Evolutionary conservation across 2,113 vertebrate species (phyloP), one percentile per base, ranked within the genome.

Genomic region (Nestor notabilis): DNA sequence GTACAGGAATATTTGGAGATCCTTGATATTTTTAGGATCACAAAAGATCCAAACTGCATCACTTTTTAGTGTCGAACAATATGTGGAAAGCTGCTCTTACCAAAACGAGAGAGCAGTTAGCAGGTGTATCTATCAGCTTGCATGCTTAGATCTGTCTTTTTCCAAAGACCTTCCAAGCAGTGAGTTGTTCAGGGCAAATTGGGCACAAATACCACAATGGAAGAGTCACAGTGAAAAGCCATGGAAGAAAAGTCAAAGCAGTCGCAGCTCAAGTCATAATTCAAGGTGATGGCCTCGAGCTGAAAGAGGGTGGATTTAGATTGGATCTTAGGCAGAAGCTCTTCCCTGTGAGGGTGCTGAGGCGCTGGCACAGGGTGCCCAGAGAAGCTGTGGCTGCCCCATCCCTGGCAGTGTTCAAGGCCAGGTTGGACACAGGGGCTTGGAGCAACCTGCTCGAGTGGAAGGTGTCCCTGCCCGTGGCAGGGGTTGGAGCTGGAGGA

Each of bases 51-150:
- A 19, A 80, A 84, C 17, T 55, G 35, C 39, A 33, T 44, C 66
- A 13, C 29, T 55, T 35, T 28, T 5, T 10, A 28, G 19, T 8
- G 15, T 2, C 82, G 61, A 65, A 14, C 20, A 39, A 15, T 4
- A 0, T 1, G 15, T 47, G 50, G 10, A 87, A 89, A 77, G 49
- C 33, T 69, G 47, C 5, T 65, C 24, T 41, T 14, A 9, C 12
- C 44, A 47, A 60, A 80, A 47, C 0, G 0, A 27, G n/a, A 10
- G 13, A 70, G 44, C 58, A 70, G 16, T 5, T 27, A 35, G 15
- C 27, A 56, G 64, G 31, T 37, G 10, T 4, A 14, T 41, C 41
- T 15, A 17, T 2, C 56, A 50, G 17, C 43, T 69, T 76, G 7
- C 24, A 63, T 10, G 65, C 28, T 43, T 29, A 7, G 9, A 3